Percentiles rank a stretch among this genome's conserved stretches.
Conservation (phyloP, 2,888 invertebrate species). For the Sericinus montela region DNA sequence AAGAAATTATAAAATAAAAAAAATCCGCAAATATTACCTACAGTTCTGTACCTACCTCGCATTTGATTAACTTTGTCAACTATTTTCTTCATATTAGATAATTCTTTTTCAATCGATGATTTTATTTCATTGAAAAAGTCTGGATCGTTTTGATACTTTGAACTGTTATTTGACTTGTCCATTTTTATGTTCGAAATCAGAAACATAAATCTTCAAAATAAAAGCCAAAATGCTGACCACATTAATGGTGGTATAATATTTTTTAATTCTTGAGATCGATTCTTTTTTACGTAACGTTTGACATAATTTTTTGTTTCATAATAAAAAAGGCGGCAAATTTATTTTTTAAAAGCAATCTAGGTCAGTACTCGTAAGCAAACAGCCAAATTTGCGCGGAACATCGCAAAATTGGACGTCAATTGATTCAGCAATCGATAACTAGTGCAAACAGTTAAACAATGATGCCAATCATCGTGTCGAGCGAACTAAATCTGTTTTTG, state of each 20-base stretch:
- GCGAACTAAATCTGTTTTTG: conserved; percentile 77
- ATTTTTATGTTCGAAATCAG: conserved; percentile 21
- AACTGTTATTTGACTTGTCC: conserved; percentile 29
- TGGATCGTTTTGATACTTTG: conserved; percentile 36
- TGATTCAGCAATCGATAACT: conserved; percentile 41
- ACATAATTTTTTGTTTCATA: too few species aligned
- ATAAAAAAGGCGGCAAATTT: conserved; percentile 25
- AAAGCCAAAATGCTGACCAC: conserved; percentile 4
- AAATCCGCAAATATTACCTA: not conserved
- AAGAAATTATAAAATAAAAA: too few species aligned
- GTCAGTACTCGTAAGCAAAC: conserved; percentile 40
- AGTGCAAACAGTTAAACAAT: conserved; percentile 60
- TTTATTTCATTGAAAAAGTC: conserved; percentile 44
- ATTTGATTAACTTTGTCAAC: conserved; percentile 56
- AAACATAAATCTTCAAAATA: not conserved
- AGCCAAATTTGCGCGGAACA: conserved; percentile 23
- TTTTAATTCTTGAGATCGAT: too few species aligned
- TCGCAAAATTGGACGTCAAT: conserved; percentile 23
- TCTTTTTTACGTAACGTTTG: too few species aligned
- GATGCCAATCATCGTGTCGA: conserved; percentile 67
- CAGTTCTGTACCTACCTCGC: conserved; percentile 44
- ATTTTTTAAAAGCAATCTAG: conserved; percentile 43
- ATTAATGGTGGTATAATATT: not conserved
- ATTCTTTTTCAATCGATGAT: conserved; percentile 45
- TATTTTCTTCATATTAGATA: conserved; percentile 54